phyloP scores from a whole-genome alignment of 2,797 vertebrate species.

The Mormyrus hasselquistii region DNA sequence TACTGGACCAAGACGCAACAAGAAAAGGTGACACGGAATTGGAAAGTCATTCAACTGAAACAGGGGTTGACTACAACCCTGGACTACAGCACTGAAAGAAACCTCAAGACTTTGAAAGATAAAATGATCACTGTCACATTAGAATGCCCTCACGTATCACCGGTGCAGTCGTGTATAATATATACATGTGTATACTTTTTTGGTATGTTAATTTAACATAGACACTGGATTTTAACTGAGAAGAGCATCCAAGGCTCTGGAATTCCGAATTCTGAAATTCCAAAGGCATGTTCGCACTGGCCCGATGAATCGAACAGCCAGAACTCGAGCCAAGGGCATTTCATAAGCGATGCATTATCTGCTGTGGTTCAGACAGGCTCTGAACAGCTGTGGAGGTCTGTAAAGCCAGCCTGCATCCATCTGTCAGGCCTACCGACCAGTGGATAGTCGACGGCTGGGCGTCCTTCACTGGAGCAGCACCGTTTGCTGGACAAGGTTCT shows the following conservation, averaged over 20 bases:
- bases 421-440: neutral
- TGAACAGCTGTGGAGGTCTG: slow-evolving; percentile 1
- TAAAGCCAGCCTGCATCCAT: neutral
- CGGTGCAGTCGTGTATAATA: slow-evolving; percentile 8
- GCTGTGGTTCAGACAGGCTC: neutral
- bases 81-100: slow-evolving; percentile 16
- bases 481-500: neutral
- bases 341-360: neutral
- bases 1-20: neutral
- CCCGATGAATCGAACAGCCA: neutral
- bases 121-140: neutral
- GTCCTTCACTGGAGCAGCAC: neutral
- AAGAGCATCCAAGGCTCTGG: neutral
- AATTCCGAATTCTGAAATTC: neutral
- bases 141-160: neutral
- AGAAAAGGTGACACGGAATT: neutral
- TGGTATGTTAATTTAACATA: slow-evolving; percentile 19
- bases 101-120: slow-evolving; percentile 5
- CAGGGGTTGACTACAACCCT: neutral
- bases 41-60: neutral
- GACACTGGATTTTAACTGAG: slow-evolving; percentile 14
- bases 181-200: slow-evolving; percentile 16
- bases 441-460: neutral
- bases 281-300: neutral
- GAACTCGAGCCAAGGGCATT: neutral